Evolutionary conservation across 2,797 vertebrate genomes (phyloP), one percentile per base, ranked within the genome.

Genomic region (Sebastes trivittatus): DNA sequence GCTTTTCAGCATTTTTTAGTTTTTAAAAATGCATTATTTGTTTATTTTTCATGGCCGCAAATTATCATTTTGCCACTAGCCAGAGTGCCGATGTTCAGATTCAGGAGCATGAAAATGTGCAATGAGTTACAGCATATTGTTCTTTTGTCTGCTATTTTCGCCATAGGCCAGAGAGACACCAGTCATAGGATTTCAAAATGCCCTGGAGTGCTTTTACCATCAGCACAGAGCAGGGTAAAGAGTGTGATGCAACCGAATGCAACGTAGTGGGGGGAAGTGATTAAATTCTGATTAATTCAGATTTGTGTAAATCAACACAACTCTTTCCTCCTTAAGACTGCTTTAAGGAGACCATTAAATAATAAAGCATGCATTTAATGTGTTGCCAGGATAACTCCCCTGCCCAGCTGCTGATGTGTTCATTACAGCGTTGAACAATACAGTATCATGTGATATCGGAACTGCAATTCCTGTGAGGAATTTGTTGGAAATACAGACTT

Each of bases 231-330:
- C 32, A 58, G 65, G 11, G 34, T 62, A 56, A 60, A 52, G 59
- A 29, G 65, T 46, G 72, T 95, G 94, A 96, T 94, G 94, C 90
- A 95, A 95, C 75, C 27, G 56, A 64, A 62, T 74, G 93, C 84
- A 95, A 96, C 70, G 36, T 71, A 3, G 5, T 7, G 60, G 61
- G 66, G 81, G 74, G 78, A 82, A 81, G 73, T 90, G 83, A 91
- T 91, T 94, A 86, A 92, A 90, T 77, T 88, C 60, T 87, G 80
- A 94, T 93, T 82, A 90, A 93, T 93, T 87, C 86, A 88, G 80
- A 93, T 93, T 92, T 83, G 65, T 85, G 86, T 90, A 94, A 87
- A 94, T 94, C 82, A 90, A 92, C 90, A 82, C 77, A 86, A 81
- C 74, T 89, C 73, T 75, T 85, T 36, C 75, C 68, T 88, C 72